phyloP scores from a whole-genome alignment of 2,113 vertebrate species.

The Pelecanus crispus region DNA sequence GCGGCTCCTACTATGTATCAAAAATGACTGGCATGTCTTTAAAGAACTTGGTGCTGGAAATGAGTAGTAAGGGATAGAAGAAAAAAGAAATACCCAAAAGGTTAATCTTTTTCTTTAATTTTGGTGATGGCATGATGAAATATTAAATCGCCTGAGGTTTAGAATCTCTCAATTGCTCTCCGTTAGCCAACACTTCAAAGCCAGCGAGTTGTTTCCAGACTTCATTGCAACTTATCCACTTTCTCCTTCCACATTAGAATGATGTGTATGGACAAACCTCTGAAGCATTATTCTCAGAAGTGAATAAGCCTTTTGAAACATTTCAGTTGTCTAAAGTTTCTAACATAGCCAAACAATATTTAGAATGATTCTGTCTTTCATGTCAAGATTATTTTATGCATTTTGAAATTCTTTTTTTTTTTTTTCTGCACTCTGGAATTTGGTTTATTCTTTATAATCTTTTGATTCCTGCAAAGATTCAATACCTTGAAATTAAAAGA shows the following conservation, averaged over 20 bases:
- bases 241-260: not conserved
- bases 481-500: constrained; percentile 11
- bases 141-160: not conserved
- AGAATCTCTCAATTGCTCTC: not conserved
- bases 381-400: not conserved
- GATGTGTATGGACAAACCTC: not conserved
- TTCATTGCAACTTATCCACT: not conserved
- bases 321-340: not conserved
- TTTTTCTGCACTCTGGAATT: not conserved
- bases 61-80: not conserved
- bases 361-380: not conserved
- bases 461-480: not conserved
- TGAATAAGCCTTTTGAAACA: not conserved
- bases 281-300: not conserved
- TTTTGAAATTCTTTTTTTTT: not conserved
- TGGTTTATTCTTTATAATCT: not conserved
- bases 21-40: not conserved
- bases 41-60: not conserved
- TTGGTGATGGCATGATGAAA: not conserved
- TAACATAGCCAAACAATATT: not conserved
- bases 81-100: not conserved
- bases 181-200: not conserved
- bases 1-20: not conserved
- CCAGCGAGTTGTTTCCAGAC: not conserved
- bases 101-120: not conserved